Conservation (phyloP, 2,888 invertebrate genomes). For the Oscheius myriophilus region DNA sequence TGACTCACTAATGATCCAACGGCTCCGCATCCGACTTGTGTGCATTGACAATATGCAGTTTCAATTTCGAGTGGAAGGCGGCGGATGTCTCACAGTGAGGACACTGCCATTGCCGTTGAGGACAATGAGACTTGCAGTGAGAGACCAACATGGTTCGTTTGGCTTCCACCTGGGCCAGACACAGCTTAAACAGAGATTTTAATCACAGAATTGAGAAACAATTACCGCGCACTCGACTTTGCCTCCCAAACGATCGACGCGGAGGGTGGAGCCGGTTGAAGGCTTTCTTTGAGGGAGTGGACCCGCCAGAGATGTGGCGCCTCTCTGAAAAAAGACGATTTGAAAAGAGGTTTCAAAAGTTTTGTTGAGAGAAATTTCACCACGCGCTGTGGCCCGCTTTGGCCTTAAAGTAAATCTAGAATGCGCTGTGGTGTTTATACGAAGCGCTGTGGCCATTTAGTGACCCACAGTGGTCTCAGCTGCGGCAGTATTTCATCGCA, state of each 20-base stretch:
- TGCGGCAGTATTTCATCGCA: too few relatives aligned
- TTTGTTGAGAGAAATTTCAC: too few relatives aligned
- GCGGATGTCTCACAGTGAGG: conserved; percentile 28
- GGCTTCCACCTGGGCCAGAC: conserved; percentile 22
- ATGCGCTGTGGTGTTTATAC: too few relatives aligned
- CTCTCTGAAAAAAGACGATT: not conserved
- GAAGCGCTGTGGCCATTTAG: too few relatives aligned
- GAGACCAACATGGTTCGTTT: conserved; percentile 31
- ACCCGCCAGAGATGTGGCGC: conserved; percentile 16
- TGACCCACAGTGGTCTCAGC: too few relatives aligned
- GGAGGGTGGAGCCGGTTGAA: not conserved
- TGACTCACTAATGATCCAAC: conserved; percentile 27
- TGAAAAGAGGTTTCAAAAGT: not conserved
- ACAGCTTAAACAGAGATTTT: conserved; percentile 2
- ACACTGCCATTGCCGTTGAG: conserved; percentile 27
- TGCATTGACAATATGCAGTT: conserved; percentile 29
- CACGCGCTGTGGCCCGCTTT: too few relatives aligned
- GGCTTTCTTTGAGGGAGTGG: conserved; percentile 25
- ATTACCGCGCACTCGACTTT: conserved; percentile 27
- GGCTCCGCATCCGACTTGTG: conserved; percentile 32
- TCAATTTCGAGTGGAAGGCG: conserved; percentile 32
- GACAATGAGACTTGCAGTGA: conserved; percentile 26
- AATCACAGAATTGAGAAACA: not conserved
- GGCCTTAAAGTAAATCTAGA: too few relatives aligned
- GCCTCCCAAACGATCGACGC: conserved; percentile 27